Conservation (phyloP, 2,113 vertebrate species). For the Hystrix cristata region DNA sequence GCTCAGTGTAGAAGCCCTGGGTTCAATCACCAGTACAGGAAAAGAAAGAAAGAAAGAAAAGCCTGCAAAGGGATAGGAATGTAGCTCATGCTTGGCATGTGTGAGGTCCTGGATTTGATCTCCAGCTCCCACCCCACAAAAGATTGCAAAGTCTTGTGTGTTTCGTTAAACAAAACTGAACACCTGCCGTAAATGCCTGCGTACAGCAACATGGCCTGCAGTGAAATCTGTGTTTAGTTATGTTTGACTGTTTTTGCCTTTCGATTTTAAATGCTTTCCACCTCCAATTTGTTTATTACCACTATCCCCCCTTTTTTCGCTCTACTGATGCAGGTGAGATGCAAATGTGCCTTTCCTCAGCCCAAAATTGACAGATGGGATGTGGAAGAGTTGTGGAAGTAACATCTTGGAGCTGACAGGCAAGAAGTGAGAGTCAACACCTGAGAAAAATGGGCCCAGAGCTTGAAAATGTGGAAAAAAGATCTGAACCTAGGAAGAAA, state of each 20-base stretch:
- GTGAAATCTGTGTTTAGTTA: background rate
- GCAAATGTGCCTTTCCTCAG: background rate
- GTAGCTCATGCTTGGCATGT: background rate
- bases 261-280: background rate
- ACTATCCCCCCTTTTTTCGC: background rate
- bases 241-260: background rate
- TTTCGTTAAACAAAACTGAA: background rate
- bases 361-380: background rate
- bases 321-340: background rate
- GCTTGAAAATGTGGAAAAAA: background rate
- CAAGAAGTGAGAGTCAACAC: background rate
- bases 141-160: background rate
- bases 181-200: background rate
- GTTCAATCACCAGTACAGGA: background rate
- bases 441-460: background rate
- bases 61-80: background rate
- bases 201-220: accelerated
- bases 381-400: background rate
- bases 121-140: background rate
- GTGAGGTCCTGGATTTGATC: background rate
- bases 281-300: background rate
- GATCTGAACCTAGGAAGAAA: background rate
- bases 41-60: background rate
- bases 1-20: background rate
- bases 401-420: background rate